A percentile compares a stretch with the other conserved stretches of the same genome.
Conservation (phyloP, 2,113 vertebrate genomes). For the Pangasianodon hypophthalmus region DNA sequence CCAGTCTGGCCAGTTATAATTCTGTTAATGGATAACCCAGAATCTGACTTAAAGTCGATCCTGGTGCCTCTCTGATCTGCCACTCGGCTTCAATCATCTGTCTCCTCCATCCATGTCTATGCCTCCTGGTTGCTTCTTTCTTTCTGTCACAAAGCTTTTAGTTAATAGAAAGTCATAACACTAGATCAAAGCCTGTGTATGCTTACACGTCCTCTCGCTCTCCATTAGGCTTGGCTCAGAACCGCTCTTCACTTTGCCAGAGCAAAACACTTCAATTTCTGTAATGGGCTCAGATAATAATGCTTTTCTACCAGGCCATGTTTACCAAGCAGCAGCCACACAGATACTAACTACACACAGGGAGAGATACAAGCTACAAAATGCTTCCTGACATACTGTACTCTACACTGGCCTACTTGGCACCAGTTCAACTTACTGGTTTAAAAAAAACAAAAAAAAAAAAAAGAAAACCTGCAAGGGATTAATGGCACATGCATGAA, state of each 20-base stretch:
- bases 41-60: conserved; percentile 24
- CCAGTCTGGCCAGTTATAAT: conserved; percentile 23
- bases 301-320: conserved; percentile 38
- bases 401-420: conserved; percentile 38
- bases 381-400: conserved; percentile 32
- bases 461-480: conserved; percentile 24
- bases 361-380: conserved; percentile 16
- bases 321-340: conserved; percentile 39
- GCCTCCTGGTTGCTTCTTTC: conserved; percentile 20
- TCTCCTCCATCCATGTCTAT: conserved; percentile 8
- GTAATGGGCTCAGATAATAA: conserved; percentile 55
- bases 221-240: conserved; percentile 50
- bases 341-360: background rate
- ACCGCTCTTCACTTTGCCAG: conserved; percentile 12
- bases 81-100: conserved; percentile 21
- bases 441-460: background rate
- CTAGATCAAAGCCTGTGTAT: conserved; percentile 50
- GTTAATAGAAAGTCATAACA: conserved; percentile 45
- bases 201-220: conserved; percentile 5
- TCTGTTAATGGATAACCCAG: conserved; percentile 32
- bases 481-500: conserved; percentile 30
- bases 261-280: conserved; percentile 57
- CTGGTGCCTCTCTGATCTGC: conserved; percentile 29
- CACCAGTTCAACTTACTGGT: conserved; percentile 29
- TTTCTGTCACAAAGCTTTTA: conserved; percentile 49